Percentiles rank a stretch among this genome's conserved stretches.
Conservation (phyloP, 2,113 vertebrate genomes). For the Salvelinus fontinalis region DNA sequence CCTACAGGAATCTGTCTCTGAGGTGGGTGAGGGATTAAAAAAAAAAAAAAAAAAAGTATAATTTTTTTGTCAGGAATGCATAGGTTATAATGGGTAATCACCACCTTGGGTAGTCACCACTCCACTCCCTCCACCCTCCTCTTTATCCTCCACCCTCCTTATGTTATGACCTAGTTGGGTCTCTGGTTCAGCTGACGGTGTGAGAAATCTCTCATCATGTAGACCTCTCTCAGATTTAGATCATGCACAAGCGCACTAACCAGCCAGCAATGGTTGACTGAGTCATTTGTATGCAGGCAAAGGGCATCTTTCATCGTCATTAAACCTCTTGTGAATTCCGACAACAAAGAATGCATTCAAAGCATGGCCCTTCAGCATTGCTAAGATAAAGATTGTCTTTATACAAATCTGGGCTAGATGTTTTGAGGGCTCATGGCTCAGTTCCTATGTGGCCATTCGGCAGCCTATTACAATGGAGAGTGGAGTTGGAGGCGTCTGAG, state of each 20-base stretch:
- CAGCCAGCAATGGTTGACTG: constrained; percentile 12
- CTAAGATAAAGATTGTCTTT: not conserved
- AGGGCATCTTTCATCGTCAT: constrained; percentile 10
- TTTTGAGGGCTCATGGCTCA: not conserved
- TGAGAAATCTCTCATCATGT: constrained; percentile 32
- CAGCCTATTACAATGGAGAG: not conserved
- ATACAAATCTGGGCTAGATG: not conserved
- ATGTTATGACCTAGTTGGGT: constrained; percentile 19
- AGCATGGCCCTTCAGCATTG: constrained; percentile 9
- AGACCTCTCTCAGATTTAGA: constrained; percentile 38
- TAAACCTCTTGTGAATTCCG: constrained; percentile 7
- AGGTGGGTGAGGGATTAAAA: not conserved
- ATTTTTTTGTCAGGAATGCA: no score
- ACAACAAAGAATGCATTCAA: constrained; percentile 28
- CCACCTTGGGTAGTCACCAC: no score
- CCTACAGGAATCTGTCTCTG: not conserved
- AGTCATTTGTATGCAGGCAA: no score
- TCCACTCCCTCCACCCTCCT: not conserved
- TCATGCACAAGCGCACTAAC: constrained; percentile 36
- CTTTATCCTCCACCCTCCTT: constrained; percentile 7
- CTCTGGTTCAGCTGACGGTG: constrained; percentile 32
- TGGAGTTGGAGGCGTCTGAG: not conserved
- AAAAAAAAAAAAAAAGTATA: no score
- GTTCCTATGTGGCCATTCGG: not conserved
- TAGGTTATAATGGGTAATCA: no score